phyloP scores from a whole-genome alignment of 2,888 invertebrate species.

The Anagyrus pseudococci region DNA sequence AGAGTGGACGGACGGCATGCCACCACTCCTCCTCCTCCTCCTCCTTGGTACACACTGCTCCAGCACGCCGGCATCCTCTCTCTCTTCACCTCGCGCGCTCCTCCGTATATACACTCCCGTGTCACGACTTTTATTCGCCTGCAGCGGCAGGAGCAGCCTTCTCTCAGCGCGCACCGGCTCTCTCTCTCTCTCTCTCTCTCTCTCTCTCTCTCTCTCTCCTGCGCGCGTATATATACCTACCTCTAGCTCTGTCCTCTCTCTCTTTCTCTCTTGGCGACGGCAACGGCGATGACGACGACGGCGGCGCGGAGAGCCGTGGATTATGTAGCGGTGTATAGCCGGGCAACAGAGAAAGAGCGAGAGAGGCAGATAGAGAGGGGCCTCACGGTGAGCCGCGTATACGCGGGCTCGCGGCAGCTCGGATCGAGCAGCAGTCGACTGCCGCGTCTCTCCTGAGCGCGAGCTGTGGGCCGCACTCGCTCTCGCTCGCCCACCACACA shows the following conservation, averaged over 20 bases:
- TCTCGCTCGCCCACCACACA: not conserved
- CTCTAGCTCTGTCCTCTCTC: not conserved
- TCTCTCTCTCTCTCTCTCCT: not conserved
- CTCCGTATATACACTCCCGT: constrained; percentile 46
- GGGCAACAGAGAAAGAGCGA: not conserved
- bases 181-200: not conserved
- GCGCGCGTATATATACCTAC: not conserved
- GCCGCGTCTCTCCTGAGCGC: constrained; percentile 40
- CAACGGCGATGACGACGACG: not conserved
- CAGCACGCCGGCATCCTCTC: constrained; percentile 34
- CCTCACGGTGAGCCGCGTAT: not conserved
- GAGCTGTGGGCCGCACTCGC: constrained; percentile 32
- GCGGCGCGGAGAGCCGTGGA: not conserved
- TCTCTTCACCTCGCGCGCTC: constrained; percentile 32
- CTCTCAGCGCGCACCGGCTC: constrained; percentile 38
- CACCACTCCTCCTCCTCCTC: constrained; percentile 42
- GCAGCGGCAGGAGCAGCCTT: too few relatives aligned
- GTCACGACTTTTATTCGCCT: constrained; percentile 54
- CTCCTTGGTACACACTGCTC: constrained; percentile 20
- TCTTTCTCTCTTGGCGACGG: not conserved
- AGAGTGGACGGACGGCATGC: constrained; percentile 62
- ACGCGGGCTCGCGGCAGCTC: not conserved
- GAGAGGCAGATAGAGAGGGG: not conserved
- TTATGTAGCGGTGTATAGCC: too few relatives aligned
- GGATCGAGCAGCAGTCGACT: constrained; percentile 33